Evolutionary conservation across 2,113 vertebrate genomes (phyloP), one percentile per base, ranked within the genome.

Genomic region (Periophthalmus modestus): DNA sequence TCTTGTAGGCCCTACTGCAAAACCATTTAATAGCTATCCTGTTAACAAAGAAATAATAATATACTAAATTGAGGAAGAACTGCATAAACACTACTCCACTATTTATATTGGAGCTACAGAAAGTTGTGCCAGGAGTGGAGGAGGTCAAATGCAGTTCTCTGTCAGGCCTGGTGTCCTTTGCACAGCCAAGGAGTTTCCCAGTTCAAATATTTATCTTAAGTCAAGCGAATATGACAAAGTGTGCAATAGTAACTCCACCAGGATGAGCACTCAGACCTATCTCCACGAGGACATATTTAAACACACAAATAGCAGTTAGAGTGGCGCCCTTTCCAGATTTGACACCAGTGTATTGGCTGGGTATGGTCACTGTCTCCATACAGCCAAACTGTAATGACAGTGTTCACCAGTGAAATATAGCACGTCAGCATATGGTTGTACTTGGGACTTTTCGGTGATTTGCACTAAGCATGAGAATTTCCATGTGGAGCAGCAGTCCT

Each of bases 171-270:
- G 59, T 24, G 55, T 52, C 80, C 0, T 10, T 69, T 65, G 55
- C 69, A 69, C 63, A 54, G 72, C 77, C 83, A 82, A 81, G 58
- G 80, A 24, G 36, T 68, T 77, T 57, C 68, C 54, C 39, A 75
- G 65, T 52, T 61, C 74, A 89, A 89, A 90, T 88, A 89, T 92
- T 91, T 89, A 83, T 50, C 80, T 18, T 63, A 74, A 75, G 78
- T 78, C 72, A 78, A 80, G 66, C 47, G 74, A 80, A 80, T 74
- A 75, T 89, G 86, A 87, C 81, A 71, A 43, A 36, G 72, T 84
- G 70, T 84, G 81, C 75, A 79, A 81, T 75, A 59, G 68, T 72
- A 86, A 63, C 69, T 85, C 83, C 66, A 50, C 33, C 28, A 73
- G 75, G 75, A 77, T 68, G 43, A 68, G 72, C 68, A 68, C 47